Conservation (phyloP, 1,140 invertebrate genomes). For the Bursaphelenchus mucronatus region DNA sequence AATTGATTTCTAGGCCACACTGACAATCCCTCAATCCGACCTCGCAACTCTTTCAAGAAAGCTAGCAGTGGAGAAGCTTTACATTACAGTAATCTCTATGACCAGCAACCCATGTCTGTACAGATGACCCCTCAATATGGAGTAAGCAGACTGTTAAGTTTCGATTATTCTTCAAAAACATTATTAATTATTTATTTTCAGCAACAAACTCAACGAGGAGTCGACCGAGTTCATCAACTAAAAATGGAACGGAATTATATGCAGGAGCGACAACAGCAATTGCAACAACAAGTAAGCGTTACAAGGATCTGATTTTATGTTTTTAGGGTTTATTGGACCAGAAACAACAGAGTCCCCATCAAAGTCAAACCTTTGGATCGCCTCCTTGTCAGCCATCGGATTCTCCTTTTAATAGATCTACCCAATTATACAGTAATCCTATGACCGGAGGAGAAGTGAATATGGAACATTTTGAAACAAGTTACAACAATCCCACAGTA, state of each 20-base stretch:
- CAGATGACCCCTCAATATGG: constrained; percentile 6
- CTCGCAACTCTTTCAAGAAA: too few species aligned
- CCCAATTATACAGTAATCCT: too few species aligned
- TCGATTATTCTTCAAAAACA: too few species aligned
- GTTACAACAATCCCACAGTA: too few species aligned
- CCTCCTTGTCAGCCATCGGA: constrained; percentile 2
- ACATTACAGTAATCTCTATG: too few species aligned
- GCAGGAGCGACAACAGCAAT: constrained; percentile 25
- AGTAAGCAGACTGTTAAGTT: not conserved
- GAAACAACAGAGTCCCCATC: constrained; percentile 22
- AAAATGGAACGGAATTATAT: constrained; percentile 27
- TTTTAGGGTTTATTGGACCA: constrained; percentile 24
- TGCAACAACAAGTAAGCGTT: constrained; percentile 17
- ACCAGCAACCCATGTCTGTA: too few species aligned
- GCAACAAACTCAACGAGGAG: constrained; percentile 12
- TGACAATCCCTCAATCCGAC: too few species aligned
- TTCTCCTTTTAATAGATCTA: too few species aligned
- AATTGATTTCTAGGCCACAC: too few species aligned
- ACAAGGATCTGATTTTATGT: not conserved
- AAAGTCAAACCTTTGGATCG: constrained; percentile 18
- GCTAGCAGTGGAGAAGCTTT: too few species aligned
- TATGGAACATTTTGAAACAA: too few species aligned
- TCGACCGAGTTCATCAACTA: constrained; percentile 18
- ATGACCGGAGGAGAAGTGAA: too few species aligned
- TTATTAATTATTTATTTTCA: not conserved